phyloP scores from a whole-genome alignment of 2,888 invertebrate genomes.

The Steinernema scapterisci region DNA sequence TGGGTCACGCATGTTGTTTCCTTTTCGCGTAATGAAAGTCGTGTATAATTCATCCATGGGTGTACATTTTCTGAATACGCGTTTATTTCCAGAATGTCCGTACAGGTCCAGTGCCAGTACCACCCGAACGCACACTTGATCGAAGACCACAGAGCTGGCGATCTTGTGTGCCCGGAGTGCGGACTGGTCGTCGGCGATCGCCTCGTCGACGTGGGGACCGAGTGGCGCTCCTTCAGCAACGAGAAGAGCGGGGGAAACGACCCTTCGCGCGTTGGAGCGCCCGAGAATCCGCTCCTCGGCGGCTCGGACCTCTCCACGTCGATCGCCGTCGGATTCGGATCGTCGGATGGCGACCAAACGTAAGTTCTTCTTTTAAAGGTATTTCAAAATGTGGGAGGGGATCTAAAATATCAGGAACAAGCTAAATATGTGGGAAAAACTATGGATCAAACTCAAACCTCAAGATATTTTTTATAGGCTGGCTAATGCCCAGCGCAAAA shows the following conservation, averaged over 20 bases:
- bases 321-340: constrained; percentile 75
- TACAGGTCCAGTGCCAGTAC: constrained; percentile 75
- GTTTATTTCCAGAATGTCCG: not conserved
- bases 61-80: too few species aligned
- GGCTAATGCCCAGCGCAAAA: constrained; percentile 65
- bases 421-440: too few species aligned
- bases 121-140: constrained; percentile 95
- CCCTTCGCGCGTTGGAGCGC: constrained; percentile 98
- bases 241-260: constrained; percentile 89
- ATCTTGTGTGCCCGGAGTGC: constrained; percentile 98
- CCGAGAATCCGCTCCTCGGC: constrained; percentile 92
- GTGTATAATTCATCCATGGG: too few species aligned
- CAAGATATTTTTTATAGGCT: constrained; percentile 55
- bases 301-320: constrained; percentile 95
- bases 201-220: constrained; percentile 97
- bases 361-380: too few species aligned
- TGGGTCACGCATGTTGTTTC: too few species aligned
- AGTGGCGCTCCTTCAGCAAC: constrained; percentile 99
- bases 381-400: too few species aligned
- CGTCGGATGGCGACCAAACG: constrained; percentile 62
- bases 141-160: constrained; percentile 97
- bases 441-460: too few species aligned
- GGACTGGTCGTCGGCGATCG: constrained; percentile 99
- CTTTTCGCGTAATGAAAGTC: too few species aligned
- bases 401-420: too few species aligned